phyloP scores from a whole-genome alignment of 2,888 invertebrate genomes.

The Ctena decussata region DNA sequence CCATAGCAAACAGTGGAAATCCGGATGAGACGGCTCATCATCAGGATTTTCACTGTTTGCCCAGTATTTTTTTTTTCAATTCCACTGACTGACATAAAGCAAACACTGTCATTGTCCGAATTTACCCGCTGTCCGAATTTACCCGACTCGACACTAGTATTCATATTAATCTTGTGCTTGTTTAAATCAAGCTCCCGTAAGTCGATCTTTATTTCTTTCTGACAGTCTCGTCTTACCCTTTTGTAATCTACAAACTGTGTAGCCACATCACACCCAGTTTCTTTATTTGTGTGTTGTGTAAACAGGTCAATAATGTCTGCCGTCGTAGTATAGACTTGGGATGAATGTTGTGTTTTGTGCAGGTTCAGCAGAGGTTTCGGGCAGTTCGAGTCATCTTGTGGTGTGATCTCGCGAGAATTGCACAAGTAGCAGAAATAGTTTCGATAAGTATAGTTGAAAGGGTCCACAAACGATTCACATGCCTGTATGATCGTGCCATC shows the following conservation, averaged over 20 bases:
- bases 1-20: too few species aligned
- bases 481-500: neutral
- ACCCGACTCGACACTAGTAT: too few species aligned
- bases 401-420: neutral
- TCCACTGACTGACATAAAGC: too few species aligned
- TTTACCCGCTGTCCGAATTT: too few species aligned
- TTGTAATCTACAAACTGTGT: neutral
- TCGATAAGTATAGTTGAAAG: neutral
- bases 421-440: conserved; percentile 2
- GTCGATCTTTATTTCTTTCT: too few species aligned
- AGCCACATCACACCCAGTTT: neutral
- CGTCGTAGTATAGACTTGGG: neutral
- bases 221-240: too few species aligned
- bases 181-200: too few species aligned
- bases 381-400: neutral
- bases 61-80: too few species aligned
- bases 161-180: too few species aligned
- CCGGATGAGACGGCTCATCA: too few species aligned
- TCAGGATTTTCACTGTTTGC: too few species aligned
- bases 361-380: neutral
- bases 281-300: neutral
- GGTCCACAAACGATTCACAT: neutral
- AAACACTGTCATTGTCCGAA: too few species aligned
- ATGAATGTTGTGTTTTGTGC: neutral
- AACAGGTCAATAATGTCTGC: neutral